phyloP scores from a whole-genome alignment of 2,888 invertebrate species.

The Dichetophora obliterata region DNA sequence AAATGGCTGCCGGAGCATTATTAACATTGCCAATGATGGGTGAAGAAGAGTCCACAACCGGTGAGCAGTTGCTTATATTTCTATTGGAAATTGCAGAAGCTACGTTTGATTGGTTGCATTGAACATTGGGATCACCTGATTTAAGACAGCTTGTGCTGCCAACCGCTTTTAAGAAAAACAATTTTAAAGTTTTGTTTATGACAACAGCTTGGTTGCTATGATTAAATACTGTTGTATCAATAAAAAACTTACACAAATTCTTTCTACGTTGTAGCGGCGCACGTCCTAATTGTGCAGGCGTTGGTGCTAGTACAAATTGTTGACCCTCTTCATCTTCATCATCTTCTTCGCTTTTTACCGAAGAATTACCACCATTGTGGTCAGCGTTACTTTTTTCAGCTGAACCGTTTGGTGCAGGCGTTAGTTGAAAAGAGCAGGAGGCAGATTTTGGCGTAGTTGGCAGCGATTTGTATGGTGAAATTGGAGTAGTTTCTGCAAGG shows the following conservation, averaged over 20 bases:
- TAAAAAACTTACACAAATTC: conserved; percentile 77
- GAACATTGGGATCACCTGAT: conserved; percentile 34
- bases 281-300: conserved; percentile 92
- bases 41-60: conserved; percentile 59
- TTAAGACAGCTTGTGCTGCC: conserved; percentile 21
- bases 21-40: conserved; percentile 68
- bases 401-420: conserved; percentile 52
- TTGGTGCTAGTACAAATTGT: conserved; percentile 87
- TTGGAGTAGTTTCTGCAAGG: conserved; percentile 55
- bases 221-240: conserved; percentile 14
- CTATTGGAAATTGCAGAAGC: conserved; percentile 35
- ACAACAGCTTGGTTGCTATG: not conserved
- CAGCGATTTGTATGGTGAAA: conserved; percentile 66
- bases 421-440: conserved; percentile 46
- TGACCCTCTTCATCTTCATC: conserved; percentile 62
- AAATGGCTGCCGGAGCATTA: conserved; percentile 61
- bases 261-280: conserved; percentile 90
- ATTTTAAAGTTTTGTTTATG: not conserved
- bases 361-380: conserved; percentile 34
- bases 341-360: conserved; percentile 50
- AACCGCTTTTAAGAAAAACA: conserved; percentile 27
- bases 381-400: conserved; percentile 51
- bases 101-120: conserved; percentile 29
- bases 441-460: conserved; percentile 69
- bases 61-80: conserved; percentile 47